phyloP scores from a whole-genome alignment of 2,888 invertebrate species.

The Epirrhoe alternata region DNA sequence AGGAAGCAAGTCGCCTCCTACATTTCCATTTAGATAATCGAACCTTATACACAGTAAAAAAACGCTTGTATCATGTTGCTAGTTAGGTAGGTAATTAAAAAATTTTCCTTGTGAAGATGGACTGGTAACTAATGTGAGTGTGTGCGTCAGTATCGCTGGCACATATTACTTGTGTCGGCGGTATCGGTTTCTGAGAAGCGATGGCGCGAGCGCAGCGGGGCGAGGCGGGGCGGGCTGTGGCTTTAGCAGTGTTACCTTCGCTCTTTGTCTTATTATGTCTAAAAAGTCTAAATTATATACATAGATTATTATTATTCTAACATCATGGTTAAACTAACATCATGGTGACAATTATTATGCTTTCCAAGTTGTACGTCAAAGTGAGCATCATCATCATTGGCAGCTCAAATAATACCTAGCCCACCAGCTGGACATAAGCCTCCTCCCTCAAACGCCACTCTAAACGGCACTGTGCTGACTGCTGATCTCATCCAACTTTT shows the following conservation, averaged over 20 bases:
- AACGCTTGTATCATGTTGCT: conserved; percentile 11
- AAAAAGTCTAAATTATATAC: not conserved
- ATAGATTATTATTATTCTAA: no score
- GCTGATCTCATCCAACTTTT: no score
- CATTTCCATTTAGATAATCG: no score
- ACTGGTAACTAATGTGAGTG: conserved; percentile 53
- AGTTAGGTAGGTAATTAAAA: conserved; percentile 14
- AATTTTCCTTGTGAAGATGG: conserved; percentile 47
- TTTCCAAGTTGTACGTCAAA: no score
- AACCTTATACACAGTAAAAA: not conserved
- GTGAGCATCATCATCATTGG: no score
- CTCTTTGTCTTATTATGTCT: not conserved
- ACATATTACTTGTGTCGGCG: conserved; percentile 54
- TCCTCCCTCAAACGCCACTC: no score
- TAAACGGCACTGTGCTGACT: no score
- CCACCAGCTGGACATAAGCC: no score
- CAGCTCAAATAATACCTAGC: no score
- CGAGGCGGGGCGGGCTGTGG: conserved; percentile 45
- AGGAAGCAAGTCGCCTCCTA: no score
- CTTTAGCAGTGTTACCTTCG: conserved; percentile 9
- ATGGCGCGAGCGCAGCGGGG: conserved; percentile 64
- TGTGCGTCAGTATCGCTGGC: conserved; percentile 55
- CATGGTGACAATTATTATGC: no score
- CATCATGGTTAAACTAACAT: no score
- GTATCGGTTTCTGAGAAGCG: conserved; percentile 78